Percentiles rank a stretch among this genome's conserved stretches.
Conservation (phyloP, 1,140 invertebrate species). For the Reticulitermes speratus region DNA sequence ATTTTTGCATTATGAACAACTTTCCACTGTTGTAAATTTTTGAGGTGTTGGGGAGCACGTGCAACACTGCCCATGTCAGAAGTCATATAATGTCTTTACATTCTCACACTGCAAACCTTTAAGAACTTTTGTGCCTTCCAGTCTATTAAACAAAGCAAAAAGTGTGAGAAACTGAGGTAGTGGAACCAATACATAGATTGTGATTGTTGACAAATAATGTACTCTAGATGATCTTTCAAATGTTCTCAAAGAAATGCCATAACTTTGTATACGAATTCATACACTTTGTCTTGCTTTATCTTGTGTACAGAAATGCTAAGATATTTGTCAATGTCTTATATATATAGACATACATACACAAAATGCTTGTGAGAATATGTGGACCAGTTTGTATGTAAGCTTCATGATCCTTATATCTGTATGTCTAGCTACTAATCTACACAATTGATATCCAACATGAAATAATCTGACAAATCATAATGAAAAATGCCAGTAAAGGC, state of each 20-base stretch:
- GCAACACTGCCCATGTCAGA: background rate
- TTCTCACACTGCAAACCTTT: background rate
- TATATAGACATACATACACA: background rate
- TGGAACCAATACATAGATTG: background rate
- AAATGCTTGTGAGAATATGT: constrained; percentile 18
- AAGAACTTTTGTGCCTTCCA: background rate
- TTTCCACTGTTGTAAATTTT: background rate
- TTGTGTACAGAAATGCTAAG: constrained; percentile 10
- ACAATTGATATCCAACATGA: background rate
- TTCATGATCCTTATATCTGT: background rate
- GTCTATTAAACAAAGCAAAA: background rate
- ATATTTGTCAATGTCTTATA: background rate
- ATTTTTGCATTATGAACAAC: background rate
- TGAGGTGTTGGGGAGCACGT: background rate
- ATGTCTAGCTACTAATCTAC: background rate
- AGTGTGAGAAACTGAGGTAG: background rate
- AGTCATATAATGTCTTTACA: background rate
- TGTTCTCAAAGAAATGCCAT: background rate
- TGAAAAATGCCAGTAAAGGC: background rate
- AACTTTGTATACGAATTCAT: constrained; percentile 8
- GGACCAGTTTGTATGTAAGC: background rate
- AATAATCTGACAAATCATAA: background rate
- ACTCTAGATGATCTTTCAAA: constrained; percentile 1
- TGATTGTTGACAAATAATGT: constrained; percentile 8
- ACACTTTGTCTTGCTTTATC: background rate